Evolutionary conservation across 2,888 invertebrate genomes (phyloP).

Genomic region (Syritta pipiens): DNA sequence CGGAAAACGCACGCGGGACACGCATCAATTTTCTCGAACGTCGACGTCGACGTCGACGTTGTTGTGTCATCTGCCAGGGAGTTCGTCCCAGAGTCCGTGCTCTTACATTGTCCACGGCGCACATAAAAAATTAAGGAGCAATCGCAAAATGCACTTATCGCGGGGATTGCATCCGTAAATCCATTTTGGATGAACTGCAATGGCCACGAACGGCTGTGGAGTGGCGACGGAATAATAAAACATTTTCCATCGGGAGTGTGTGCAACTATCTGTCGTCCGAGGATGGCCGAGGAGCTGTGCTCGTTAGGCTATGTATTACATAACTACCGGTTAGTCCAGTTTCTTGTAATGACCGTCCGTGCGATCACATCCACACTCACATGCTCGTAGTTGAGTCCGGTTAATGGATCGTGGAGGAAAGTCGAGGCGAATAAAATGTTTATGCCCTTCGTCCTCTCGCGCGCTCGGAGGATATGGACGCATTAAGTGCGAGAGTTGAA

Average conservation of each 20-base stretch:
- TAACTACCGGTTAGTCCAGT: constrained; percentile 65
- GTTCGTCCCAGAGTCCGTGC: constrained; percentile 13
- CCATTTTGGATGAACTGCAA: constrained; percentile 55
- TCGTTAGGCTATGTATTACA: constrained; percentile 49
- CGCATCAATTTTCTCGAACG: constrained; percentile 60
- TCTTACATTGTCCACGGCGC: constrained; percentile 54
- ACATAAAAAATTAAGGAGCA: constrained; percentile 68
- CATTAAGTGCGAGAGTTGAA: constrained; percentile 27
- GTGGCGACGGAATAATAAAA: constrained; percentile 60
- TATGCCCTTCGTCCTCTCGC: constrained; percentile 33
- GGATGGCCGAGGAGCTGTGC: constrained; percentile 32
- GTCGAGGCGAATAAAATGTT: constrained; percentile 51
- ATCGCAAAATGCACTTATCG: constrained; percentile 69
- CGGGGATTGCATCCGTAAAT: constrained; percentile 65
- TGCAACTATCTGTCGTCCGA: constrained; percentile 40
- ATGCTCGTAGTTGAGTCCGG: constrained; percentile 45
- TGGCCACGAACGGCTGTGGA: constrained; percentile 6
- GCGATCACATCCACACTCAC: constrained; percentile 36
- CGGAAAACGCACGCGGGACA: constrained; percentile 50
- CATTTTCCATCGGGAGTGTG: constrained; percentile 32
- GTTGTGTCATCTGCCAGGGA: constrained; percentile 36
- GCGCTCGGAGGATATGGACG: constrained; percentile 34
- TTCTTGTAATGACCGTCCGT: constrained; percentile 56
- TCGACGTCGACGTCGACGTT: constrained; percentile 38
- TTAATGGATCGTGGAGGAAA: constrained; percentile 56